These are phyloP conservation scores for Tortrix viridana DNA, from an alignment of 2,888 invertebrate species.

Conservation along the genomic window DNA sequence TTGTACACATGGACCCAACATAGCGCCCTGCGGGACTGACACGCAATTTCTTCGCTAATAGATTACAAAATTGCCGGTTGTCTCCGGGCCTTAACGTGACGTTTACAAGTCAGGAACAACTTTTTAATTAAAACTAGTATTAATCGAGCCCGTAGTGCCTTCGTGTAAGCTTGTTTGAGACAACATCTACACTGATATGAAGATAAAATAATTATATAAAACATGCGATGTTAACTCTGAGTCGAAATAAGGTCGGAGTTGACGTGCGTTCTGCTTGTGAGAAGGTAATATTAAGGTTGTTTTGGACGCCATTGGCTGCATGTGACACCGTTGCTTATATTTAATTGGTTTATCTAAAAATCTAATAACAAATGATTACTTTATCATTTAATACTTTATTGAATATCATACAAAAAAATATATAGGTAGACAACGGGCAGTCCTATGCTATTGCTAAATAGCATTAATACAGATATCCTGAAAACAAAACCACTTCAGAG, in stretches of 20 bases:
- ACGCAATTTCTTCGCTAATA: slow-evolving; percentile 20
- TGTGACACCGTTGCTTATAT: slow-evolving; percentile 24
- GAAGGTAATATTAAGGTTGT: slow-evolving; percentile 33
- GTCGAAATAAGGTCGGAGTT: slow-evolving; percentile 28
- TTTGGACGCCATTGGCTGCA: slow-evolving; percentile 9
- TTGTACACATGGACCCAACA: background rate
- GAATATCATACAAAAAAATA: too few relatives aligned
- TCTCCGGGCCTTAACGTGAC: slow-evolving; percentile 13
- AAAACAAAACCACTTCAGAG: too few relatives aligned
- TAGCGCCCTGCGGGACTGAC: slow-evolving; percentile 1
- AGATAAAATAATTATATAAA: slow-evolving; percentile 19
- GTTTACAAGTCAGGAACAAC: slow-evolving; percentile 30
- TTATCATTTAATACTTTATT: too few relatives aligned
- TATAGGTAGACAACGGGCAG: too few relatives aligned
- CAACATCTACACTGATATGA: slow-evolving; percentile 22
- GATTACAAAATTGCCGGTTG: slow-evolving; percentile 21
- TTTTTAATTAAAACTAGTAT: slow-evolving; percentile 27
- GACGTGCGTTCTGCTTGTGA: slow-evolving; percentile 26
- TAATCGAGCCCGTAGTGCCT: slow-evolving; percentile 3
- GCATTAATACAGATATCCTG: too few relatives aligned
- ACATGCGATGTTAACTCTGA: slow-evolving; percentile 8
- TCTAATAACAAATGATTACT: too few relatives aligned
- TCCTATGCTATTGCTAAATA: too few relatives aligned
- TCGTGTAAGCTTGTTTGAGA: slow-evolving; percentile 2
- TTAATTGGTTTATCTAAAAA: too few relatives aligned